Conservation (phyloP, 2,797 vertebrate genomes). For the Phrynocephalus forsythii region DNA sequence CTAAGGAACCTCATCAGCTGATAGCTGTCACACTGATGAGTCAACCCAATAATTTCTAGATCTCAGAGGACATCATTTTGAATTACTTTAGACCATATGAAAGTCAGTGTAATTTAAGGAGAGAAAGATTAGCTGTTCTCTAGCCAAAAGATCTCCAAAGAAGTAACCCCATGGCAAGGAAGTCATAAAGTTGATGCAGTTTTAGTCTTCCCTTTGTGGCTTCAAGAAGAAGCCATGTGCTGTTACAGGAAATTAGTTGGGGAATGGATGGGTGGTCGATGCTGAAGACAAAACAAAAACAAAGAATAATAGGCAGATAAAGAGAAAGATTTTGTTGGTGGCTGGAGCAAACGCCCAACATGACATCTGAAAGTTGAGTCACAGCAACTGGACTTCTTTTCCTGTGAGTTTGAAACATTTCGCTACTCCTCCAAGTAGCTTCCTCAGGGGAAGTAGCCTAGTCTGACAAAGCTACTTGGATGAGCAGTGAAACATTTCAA, state of each 20-base stretch:
- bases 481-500: too few relatives aligned
- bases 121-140: neutral
- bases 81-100: neutral
- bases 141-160: neutral
- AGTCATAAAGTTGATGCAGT: neutral
- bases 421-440: too few relatives aligned
- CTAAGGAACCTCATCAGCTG: neutral
- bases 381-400: too few relatives aligned
- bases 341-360: too few relatives aligned
- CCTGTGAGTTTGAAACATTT: too few relatives aligned
- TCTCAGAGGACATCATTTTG: constrained; percentile 6
- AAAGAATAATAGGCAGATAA: too few relatives aligned
- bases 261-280: neutral
- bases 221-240: neutral
- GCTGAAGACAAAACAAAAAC: neutral
- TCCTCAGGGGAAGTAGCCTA: too few relatives aligned
- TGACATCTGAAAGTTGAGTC: too few relatives aligned
- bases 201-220: neutral
- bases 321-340: too few relatives aligned
- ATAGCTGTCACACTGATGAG: constrained; percentile 2
- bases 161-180: neutral
- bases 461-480: too few relatives aligned
- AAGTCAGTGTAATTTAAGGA: constrained; percentile 1
- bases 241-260: neutral
- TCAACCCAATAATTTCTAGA: neutral